These are phyloP conservation scores for Megastigmus dorsalis DNA, from an alignment of 2,888 invertebrate genomes.

Conservation along the genomic window DNA sequence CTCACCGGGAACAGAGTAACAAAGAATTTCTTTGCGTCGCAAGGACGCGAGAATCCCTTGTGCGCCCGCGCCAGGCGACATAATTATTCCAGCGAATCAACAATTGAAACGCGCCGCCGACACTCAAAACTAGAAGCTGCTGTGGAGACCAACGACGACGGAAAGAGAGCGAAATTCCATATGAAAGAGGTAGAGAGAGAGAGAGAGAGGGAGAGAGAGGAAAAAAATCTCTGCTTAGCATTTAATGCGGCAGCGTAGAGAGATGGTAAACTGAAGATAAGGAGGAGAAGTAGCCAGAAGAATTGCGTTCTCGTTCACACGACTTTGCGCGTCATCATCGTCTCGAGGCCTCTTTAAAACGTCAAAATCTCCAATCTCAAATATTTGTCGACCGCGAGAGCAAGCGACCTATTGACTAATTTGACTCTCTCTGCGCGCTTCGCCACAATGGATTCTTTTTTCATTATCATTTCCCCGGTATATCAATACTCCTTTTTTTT, in stretches of 20 bases:
- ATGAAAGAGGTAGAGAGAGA: too few species aligned
- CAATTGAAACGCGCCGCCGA: neutral
- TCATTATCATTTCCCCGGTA: slow-evolving; percentile 22
- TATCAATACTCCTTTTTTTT: too few species aligned
- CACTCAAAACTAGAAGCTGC: neutral
- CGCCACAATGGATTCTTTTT: slow-evolving; percentile 15
- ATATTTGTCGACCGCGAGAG: slow-evolving; percentile 28
- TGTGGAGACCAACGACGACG: too few species aligned
- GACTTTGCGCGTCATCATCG: slow-evolving; percentile 10
- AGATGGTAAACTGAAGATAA: too few species aligned
- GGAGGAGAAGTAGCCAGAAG: neutral
- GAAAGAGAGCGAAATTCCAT: too few species aligned
- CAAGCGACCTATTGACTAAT: slow-evolving; percentile 21
- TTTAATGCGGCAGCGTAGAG: too few species aligned
- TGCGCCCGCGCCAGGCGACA: neutral
- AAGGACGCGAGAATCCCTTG: neutral
- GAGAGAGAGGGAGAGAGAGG: too few species aligned
- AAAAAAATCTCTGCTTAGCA: too few species aligned
- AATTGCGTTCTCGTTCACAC: slow-evolving; percentile 7
- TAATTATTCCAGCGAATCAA: neutral
- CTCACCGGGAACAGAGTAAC: too few species aligned
- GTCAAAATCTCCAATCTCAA: slow-evolving; percentile 4
- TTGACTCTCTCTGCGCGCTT: slow-evolving; percentile 20
- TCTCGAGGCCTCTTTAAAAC: neutral
- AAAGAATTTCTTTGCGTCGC: neutral